Conservation (phyloP, 2,888 invertebrate species). For the Pseudoips prasinana region DNA sequence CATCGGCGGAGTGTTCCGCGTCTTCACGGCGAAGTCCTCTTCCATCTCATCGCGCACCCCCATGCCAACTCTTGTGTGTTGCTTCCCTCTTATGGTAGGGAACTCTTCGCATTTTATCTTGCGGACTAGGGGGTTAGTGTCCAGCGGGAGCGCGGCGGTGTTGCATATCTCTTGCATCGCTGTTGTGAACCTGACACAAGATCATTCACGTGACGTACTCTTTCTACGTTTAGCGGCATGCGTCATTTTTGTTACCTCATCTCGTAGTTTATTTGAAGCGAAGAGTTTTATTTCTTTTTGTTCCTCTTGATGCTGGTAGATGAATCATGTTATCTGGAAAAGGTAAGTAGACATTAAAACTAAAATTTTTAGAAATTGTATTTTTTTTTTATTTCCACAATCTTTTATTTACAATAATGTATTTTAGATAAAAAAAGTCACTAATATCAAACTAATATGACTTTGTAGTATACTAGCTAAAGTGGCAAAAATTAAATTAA, state of each 20-base stretch:
- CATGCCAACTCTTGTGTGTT: constrained; percentile 71
- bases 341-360: constrained; percentile 14
- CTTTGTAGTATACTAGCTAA: too few relatives aligned
- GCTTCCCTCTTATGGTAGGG: constrained; percentile 72
- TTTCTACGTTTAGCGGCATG: constrained; percentile 63
- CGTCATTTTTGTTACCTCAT: constrained; percentile 62
- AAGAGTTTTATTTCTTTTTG: constrained; percentile 28
- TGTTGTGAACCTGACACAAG: constrained; percentile 55
- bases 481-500: background rate
- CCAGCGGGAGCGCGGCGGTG: constrained; percentile 78
- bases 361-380: too few relatives aligned
- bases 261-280: constrained; percentile 29
- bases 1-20: constrained; percentile 87
- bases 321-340: constrained; percentile 61
- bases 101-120: constrained; percentile 82
- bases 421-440: too few relatives aligned
- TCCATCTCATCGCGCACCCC: constrained; percentile 83
- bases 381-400: too few relatives aligned
- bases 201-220: constrained; percentile 66
- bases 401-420: too few relatives aligned
- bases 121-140: constrained; percentile 76
- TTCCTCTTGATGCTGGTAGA: constrained; percentile 31
- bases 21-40: constrained; percentile 86
- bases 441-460: too few relatives aligned
- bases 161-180: constrained; percentile 83